These are phyloP conservation scores for Grus americana DNA, from an alignment of 2,113 vertebrate genomes.

Conservation along the genomic window DNA sequence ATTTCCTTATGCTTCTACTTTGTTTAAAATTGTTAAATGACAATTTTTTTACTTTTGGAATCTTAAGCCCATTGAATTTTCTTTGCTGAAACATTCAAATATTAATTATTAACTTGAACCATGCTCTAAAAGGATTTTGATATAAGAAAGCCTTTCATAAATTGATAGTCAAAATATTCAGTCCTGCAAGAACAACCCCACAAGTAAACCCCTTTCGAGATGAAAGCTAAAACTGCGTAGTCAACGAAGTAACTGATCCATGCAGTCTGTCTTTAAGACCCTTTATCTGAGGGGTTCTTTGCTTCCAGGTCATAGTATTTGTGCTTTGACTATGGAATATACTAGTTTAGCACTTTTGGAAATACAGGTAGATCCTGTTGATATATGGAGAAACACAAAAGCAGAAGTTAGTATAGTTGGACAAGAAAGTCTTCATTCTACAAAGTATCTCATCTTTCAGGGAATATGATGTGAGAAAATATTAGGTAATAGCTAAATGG, in stretches of 20 bases:
- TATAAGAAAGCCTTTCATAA: background rate
- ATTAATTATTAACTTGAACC: background rate
- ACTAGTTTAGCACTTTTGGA: background rate
- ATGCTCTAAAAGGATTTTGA: background rate
- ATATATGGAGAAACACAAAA: background rate
- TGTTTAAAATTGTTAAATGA: background rate
- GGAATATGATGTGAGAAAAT: background rate
- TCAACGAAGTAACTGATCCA: background rate
- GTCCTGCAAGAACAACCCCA: background rate
- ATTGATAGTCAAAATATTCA: background rate
- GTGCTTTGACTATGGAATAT: background rate
- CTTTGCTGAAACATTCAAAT: background rate
- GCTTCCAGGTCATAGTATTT: background rate
- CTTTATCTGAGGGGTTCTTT: background rate
- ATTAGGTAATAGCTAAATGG: background rate
- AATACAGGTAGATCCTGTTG: background rate
- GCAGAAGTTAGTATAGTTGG: background rate
- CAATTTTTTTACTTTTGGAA: background rate
- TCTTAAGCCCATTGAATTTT: background rate
- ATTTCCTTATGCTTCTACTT: background rate
- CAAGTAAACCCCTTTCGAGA: background rate
- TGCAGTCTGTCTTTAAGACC: background rate
- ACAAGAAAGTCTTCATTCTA: background rate
- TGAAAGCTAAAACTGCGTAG: background rate
- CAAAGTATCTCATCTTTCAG: background rate